Evolutionary conservation across 2,888 invertebrate species (phyloP), one percentile per base, ranked within the genome.

Genomic region (Periphyllus acericola): DNA sequence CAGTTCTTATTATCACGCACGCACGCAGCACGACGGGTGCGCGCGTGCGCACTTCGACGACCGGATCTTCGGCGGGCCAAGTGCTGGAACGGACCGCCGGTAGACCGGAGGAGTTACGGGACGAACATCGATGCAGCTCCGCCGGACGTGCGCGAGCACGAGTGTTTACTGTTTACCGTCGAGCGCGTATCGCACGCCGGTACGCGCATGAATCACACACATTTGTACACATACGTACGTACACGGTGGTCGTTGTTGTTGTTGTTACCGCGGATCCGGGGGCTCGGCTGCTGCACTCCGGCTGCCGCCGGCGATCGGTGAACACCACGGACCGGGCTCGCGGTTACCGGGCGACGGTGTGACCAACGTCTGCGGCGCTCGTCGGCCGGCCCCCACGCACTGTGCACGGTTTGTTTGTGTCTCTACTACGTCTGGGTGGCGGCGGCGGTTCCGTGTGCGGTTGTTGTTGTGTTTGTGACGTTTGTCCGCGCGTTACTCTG

Each of bases 381-480:
- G 36, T 0, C 76, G 76, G 66, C 25, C 66, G 66, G 66, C 66
- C 60, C 21, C 5, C 60, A 60, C 29, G 11, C 46, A 78, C 21
- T 52, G 46, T 17, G 25, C 52, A 46, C 52, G 78, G 52, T 78
- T 75, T 78, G 78, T 52, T 78, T 78, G 78, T 78, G 52, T 78
- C 14, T 40, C 17, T 2, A 71, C 40, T 19, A 34, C 34, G 52
- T 29, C 29, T 29, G 29, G 71, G 29, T 71, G 17, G 71, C 25
- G 60, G 66, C 66, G 66, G 71, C 14, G n/a, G 71, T 71, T 71
- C 29, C 46, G 29, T 78, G 78, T 78, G 78, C 46, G 52, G 52
- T 78, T 60, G 60, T 60, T 60, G 52, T 4, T 52, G 60, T 60
- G 60, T 25, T 25, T 60, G 60, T 46, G 46, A 46, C 46, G 14